Evolutionary conservation across 2,888 invertebrate species (phyloP).

Genomic region (Abscondita cerata): DNA sequence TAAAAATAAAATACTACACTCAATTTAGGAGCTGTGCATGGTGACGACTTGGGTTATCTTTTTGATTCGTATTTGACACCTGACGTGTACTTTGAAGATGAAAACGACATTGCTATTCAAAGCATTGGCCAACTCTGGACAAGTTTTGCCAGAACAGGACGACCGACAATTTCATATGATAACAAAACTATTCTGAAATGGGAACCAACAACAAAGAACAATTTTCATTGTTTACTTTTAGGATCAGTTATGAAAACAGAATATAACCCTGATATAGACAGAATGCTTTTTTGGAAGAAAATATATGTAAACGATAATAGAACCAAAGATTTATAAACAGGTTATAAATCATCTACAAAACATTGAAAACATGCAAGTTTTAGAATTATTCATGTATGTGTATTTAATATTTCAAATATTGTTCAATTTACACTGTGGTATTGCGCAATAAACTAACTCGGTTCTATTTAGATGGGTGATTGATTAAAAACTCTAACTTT

Average conservation of each 20-base stretch:
- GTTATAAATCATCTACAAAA: no score
- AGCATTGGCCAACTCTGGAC: conserved; percentile 34
- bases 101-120: conserved; percentile 25
- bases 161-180: conserved; percentile 13
- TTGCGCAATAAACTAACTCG: no score
- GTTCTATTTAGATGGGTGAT: no score
- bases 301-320: conserved; percentile 29
- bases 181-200: conserved; percentile 15
- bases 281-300: conserved; percentile 37
- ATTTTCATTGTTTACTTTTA: conserved; percentile 31
- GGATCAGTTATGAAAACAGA: conserved; percentile 6
- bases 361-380: no score
- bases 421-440: no score
- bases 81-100: conserved; percentile 14
- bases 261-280: conserved; percentile 28
- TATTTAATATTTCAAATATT: no score
- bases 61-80: conserved; percentile 32
- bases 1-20: not conserved
- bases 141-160: conserved; percentile 31
- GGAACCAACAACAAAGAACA: conserved; percentile 21
- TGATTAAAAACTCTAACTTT: no score
- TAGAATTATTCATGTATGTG: no score
- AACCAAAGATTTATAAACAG: conserved; percentile 12
- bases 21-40: conserved; percentile 36
- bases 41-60: conserved; percentile 38